Conservation (phyloP, 2,113 vertebrate species). For the Vireo altiloquus region DNA sequence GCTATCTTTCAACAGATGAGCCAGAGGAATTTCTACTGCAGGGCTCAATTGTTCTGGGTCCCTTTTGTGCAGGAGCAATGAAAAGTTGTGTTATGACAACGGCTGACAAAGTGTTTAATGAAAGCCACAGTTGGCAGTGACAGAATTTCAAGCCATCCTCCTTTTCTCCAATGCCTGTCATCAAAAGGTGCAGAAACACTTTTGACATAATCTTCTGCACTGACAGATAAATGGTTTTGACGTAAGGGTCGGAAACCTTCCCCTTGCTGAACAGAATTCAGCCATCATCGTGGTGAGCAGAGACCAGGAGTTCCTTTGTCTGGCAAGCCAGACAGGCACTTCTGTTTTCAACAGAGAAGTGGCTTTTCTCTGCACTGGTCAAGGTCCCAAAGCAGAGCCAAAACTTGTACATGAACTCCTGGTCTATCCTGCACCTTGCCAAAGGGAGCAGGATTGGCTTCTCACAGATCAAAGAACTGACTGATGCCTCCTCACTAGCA, state of each 20-base stretch:
- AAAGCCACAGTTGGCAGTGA: constrained; percentile 68
- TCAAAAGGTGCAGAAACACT: constrained; percentile 60
- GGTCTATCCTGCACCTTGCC: neutral
- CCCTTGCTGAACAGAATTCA: constrained; percentile 1
- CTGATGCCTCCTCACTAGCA: neutral
- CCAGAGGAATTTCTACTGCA: constrained; percentile 76
- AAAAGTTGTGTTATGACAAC: constrained; percentile 76
- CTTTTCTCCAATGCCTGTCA: constrained; percentile 37
- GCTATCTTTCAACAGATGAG: constrained; percentile 81
- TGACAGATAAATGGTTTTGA: constrained; percentile 70
- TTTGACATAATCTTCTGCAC: constrained; percentile 52
- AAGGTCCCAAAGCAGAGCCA: neutral
- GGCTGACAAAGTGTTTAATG: constrained; percentile 76
- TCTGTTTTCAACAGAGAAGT: neutral
- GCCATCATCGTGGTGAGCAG: neutral
- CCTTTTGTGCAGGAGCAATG: constrained; percentile 77
- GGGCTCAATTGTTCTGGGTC: constrained; percentile 71
- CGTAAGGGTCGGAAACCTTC: constrained; percentile 42
- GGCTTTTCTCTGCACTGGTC: neutral
- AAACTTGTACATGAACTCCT: neutral
- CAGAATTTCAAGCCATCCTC: constrained; percentile 53
- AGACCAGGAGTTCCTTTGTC: neutral
- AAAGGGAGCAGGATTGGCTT: neutral
- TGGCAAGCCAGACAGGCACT: neutral
- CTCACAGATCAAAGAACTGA: neutral